phyloP scores from a whole-genome alignment of 2,888 invertebrate species.

The Nephrotoma flavescens region DNA sequence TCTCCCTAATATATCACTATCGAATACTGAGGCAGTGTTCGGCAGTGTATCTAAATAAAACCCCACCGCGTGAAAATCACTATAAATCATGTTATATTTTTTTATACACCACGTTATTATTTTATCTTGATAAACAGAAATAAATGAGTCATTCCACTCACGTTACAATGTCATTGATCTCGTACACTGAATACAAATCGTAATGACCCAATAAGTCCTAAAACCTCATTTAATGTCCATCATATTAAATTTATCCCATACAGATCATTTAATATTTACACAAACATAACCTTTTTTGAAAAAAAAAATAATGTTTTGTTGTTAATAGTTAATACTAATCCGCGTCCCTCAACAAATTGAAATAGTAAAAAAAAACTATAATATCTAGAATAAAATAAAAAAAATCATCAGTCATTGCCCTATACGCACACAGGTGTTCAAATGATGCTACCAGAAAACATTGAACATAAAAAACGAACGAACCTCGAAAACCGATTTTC shows the following conservation, averaged over 20 bases:
- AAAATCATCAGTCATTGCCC: conserved; percentile 3
- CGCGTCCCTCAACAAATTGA: background rate
- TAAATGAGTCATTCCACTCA: background rate
- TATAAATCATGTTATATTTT: background rate
- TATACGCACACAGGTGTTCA: conserved; percentile 4
- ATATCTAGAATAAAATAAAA: background rate
- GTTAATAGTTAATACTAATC: background rate
- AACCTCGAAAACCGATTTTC: background rate
- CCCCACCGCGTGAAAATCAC: background rate
- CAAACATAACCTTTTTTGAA: background rate
- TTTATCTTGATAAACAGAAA: background rate
- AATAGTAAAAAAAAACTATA: background rate
- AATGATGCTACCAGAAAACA: conserved; percentile 2
- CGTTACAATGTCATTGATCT: background rate
- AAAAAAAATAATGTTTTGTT: background rate
- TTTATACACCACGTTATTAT: background rate
- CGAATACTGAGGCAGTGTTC: no score
- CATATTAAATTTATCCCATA: background rate
- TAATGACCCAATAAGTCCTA: background rate
- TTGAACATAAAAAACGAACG: background rate
- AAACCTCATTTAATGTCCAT: background rate
- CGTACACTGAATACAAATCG: background rate
- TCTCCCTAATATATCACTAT: no score
- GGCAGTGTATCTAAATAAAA: no score
- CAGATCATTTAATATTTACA: background rate